Evolutionary conservation across 1,140 invertebrate species (phyloP), one percentile per base, ranked within the genome.

Genomic region (Heliconius hewitsoni): DNA sequence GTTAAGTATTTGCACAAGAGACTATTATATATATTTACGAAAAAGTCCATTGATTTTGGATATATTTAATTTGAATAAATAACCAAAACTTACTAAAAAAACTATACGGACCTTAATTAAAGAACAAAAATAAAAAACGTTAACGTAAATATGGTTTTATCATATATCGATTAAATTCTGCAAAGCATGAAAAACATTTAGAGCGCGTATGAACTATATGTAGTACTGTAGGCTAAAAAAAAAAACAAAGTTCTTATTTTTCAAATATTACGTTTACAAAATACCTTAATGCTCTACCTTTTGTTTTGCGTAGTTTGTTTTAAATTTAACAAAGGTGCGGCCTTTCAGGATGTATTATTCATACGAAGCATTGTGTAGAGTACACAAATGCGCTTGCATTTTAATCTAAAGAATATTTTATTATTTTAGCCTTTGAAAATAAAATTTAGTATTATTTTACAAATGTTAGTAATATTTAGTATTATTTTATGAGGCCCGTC

Each of bases 341-440:
- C 76, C 71, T 74, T 78, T 78, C 76, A 74, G 73, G 77, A 88
- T 87, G 86, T 87, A 85, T 87, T 87, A 88, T 87, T 89, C 87
- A 89, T 85, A 71, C 77, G 77, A 57, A 19, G 79, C 78, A 86
- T 87, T 87, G 83, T 86, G 71, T 83, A 30, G 11, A 66, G 27
- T 11, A 66, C 27, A 66, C 60, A 66, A 66, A 30, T 66, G 60
- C 60, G n/a, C 55, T 23, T 60, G 55, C 55, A 60, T 60, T 60
- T 23, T 60, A 60, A 60, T 60, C 9, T 60, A 60, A 60, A 60
- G 55, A n/a, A 23, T 60, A 60, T 66, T 66, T 66, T 66, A 30
- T 30, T 66, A 66, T 66, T 66, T 66, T 27, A 30, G 23, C 5
- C 11, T 60, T 60, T 23, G n/a, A 60, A n/a, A 11, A n/a, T 60